These are phyloP conservation scores for Drosophila paramelanica DNA, from an alignment of 2,888 invertebrate species.

Conservation along the genomic window DNA sequence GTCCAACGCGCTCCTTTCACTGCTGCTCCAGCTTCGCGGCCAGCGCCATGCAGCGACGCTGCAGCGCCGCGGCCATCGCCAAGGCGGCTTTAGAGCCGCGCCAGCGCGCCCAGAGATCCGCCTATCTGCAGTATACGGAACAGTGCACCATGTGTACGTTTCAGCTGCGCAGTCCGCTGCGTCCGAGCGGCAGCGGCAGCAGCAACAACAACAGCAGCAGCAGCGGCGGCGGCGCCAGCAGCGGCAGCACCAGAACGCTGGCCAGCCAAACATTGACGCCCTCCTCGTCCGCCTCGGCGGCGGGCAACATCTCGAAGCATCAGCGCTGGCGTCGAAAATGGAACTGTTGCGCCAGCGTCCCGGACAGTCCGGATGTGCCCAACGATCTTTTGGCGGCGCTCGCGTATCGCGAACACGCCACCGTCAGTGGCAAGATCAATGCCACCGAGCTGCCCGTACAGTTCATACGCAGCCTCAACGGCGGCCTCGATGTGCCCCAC, in stretches of 20 bases:
- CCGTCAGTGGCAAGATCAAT: conserved; percentile 58
- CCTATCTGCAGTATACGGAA: conserved; percentile 83
- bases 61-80: conserved; percentile 73
- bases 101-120: conserved; percentile 47
- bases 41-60: conserved; percentile 74
- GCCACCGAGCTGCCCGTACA: conserved; percentile 71
- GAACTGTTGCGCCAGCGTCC: conserved; percentile 87
- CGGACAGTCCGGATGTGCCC: conserved; percentile 87
- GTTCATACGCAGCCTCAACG: conserved; percentile 60
- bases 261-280: conserved; percentile 52
- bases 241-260: conserved; percentile 55
- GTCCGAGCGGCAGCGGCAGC: conserved; percentile 40
- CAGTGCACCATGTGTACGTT: conserved; percentile 85
- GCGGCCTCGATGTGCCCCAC: conserved; percentile 43
- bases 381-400: conserved; percentile 85
- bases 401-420: conserved; percentile 72
- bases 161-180: conserved; percentile 81
- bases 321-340: conserved; percentile 86
- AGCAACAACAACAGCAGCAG: conserved; percentile 44
- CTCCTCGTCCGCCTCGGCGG: conserved; percentile 53
- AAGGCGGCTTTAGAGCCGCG: conserved; percentile 75
- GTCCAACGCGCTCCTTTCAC: conserved; percentile 82
- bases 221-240: conserved; percentile 41
- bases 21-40: conserved; percentile 85
- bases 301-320: conserved; percentile 83